phyloP scores from a whole-genome alignment of 1,140 invertebrate species.

The Calosoma granatense region DNA sequence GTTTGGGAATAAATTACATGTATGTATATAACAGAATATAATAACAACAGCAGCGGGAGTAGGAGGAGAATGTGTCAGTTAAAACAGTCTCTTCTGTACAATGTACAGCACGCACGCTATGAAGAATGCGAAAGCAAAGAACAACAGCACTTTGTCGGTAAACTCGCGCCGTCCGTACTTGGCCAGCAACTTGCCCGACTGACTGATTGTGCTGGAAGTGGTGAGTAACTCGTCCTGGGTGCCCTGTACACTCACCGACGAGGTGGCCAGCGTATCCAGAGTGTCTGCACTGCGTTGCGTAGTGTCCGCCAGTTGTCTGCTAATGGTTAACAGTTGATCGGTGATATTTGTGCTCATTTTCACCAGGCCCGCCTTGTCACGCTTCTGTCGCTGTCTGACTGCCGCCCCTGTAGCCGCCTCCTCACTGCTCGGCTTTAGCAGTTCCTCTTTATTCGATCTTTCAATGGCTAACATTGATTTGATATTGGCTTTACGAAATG shows the following conservation, averaged over 20 bases:
- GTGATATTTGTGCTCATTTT: conserved; percentile 63
- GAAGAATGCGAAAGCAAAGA: conserved; percentile 87
- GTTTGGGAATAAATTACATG: conserved; percentile 12
- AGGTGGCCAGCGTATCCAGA: conserved; percentile 66
- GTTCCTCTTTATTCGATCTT: conserved; percentile 56
- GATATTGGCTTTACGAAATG: conserved; percentile 70
- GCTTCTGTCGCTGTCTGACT: conserved; percentile 48
- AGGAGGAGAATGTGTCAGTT: too few species aligned
- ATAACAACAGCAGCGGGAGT: too few species aligned
- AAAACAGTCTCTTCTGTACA: conserved; percentile 80
- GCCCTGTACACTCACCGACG: conserved; percentile 50
- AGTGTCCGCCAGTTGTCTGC: conserved; percentile 70
- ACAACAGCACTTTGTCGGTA: conserved; percentile 87
- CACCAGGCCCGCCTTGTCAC: conserved; percentile 50
- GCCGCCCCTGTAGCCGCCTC: conserved; percentile 47
- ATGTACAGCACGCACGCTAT: conserved; percentile 86
- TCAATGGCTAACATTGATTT: conserved; percentile 62
- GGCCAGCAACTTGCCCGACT: conserved; percentile 80
- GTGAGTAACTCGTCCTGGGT: conserved; percentile 77
- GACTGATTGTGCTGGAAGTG: conserved; percentile 76
- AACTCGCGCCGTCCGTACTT: conserved; percentile 91
- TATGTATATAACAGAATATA: conserved; percentile 1
- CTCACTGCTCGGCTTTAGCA: conserved; percentile 47
- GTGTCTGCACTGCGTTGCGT: conserved; percentile 77
- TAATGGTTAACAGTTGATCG: conserved; percentile 73